These are phyloP conservation scores for Botrylloides violaceus DNA, from an alignment of 23 tunicate species.

Conservation along the genomic window DNA sequence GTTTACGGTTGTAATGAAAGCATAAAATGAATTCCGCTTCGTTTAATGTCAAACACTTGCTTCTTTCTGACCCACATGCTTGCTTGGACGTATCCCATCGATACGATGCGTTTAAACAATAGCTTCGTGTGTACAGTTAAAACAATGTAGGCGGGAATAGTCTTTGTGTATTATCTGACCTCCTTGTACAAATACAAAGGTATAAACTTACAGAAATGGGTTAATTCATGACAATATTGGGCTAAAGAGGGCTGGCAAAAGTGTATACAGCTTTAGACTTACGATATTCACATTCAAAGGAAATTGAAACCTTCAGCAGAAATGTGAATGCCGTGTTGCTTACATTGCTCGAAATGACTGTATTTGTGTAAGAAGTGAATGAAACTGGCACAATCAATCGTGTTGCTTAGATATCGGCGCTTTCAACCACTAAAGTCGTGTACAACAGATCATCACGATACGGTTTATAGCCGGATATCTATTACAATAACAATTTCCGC, in stretches of 20 bases:
- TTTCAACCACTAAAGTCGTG: no score
- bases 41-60: not conserved
- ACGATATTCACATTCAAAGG: no score
- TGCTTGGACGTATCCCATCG: not conserved
- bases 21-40: slow-evolving; percentile 3
- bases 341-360: no score
- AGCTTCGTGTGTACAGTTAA: not conserved
- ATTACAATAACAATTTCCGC: no score
- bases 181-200: not conserved
- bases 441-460: no score
- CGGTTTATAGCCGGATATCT: no score
- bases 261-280: no score
- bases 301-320: no score
- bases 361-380: no score
- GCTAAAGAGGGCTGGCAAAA: not conserved
- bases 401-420: no score
- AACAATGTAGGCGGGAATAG: not conserved
- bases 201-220: not conserved
- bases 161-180: not conserved
- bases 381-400: no score
- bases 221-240: not conserved
- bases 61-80: not conserved
- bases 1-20: not conserved
- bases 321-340: no score
- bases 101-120: not conserved